phyloP scores from a whole-genome alignment of 2,797 vertebrate genomes.

The Rhabdomys pumilio region DNA sequence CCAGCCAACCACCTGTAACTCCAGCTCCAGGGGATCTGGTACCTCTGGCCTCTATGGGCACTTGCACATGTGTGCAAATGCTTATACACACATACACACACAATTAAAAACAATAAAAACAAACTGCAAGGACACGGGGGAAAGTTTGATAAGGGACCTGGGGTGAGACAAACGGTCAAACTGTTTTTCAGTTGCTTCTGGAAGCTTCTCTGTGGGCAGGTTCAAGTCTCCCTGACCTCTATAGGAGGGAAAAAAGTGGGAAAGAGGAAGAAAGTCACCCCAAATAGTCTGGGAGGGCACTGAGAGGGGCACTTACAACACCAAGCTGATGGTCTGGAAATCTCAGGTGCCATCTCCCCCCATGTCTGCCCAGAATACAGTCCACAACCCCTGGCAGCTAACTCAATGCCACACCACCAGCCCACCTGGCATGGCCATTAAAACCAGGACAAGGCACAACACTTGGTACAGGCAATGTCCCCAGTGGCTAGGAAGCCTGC shows the following conservation, averaged over 20 bases:
- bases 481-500: neutral
- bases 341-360: rapidly evolving
- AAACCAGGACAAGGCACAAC: neutral
- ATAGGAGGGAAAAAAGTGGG: neutral
- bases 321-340: neutral
- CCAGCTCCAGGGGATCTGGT: neutral
- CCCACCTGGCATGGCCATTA: too few species aligned
- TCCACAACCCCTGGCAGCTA: neutral
- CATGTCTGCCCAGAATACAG: neutral
- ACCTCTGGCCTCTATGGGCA: neutral
- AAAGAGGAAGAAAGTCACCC: neutral
- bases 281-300: neutral
- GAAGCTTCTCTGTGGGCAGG: neutral
- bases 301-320: neutral
- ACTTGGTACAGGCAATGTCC: neutral
- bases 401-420: neutral
- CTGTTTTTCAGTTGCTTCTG: neutral
- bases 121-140: neutral
- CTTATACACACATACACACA: neutral
- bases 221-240: neutral
- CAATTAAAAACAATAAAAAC: neutral
- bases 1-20: neutral
- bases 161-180: neutral
- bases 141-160: neutral
- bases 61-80: neutral